phyloP scores from a whole-genome alignment of 1,140 invertebrate genomes.

The Helicorthomorpha holstii region DNA sequence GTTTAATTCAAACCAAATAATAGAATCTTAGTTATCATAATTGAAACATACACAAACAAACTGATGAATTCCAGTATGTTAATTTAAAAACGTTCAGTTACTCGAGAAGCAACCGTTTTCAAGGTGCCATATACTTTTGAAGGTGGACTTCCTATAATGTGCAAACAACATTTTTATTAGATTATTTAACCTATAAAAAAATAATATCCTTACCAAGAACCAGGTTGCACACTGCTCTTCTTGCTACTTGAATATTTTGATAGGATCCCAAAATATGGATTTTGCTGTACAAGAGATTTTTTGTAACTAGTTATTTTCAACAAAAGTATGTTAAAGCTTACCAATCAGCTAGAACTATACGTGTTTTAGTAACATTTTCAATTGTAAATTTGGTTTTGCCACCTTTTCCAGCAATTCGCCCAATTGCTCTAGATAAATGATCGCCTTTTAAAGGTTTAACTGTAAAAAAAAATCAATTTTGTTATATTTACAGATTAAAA shows the following conservation, averaged over 20 bases:
- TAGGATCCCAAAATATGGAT: slow-evolving; percentile 95
- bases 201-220: slow-evolving; percentile 61
- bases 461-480: slow-evolving; percentile 18
- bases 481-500: background rate
- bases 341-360: slow-evolving; percentile 89
- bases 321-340: slow-evolving; percentile 13
- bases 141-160: slow-evolving; percentile 34
- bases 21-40: no score
- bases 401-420: slow-evolving; percentile 89
- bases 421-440: slow-evolving; percentile 87
- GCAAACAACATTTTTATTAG: no score
- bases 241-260: slow-evolving; percentile 89
- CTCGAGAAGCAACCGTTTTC: slow-evolving; percentile 31
- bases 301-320: background rate
- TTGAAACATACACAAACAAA: no score
- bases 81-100: slow-evolving; percentile 34
- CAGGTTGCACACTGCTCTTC: slow-evolving; percentile 90
- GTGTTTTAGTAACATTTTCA: slow-evolving; percentile 96
- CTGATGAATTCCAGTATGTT: no score
- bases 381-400: slow-evolving; percentile 96
- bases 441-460: slow-evolving; percentile 91
- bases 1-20: no score
- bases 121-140: slow-evolving; percentile 44
- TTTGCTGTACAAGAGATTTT: slow-evolving; percentile 35
- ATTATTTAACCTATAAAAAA: no score